Conservation (phyloP, 2,888 invertebrate species). For the Xestia xanthographa region DNA sequence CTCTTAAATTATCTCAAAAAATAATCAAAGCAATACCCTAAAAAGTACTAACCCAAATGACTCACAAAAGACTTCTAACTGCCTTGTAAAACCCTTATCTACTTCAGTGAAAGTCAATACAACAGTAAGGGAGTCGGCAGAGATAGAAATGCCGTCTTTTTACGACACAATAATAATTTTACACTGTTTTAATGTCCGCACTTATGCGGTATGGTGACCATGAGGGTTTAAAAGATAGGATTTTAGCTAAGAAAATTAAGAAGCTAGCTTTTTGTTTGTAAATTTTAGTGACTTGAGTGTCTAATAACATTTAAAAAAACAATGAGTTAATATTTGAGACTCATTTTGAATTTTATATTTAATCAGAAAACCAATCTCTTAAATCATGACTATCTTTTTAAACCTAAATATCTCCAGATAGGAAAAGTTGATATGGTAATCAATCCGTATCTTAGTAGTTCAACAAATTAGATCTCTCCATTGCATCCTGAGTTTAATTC, state of each 20-base stretch:
- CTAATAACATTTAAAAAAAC: background rate
- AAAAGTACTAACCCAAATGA: background rate
- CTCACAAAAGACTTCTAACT: slow-evolving; percentile 22
- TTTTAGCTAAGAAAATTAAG: background rate
- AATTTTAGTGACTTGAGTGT: background rate
- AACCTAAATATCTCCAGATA: background rate
- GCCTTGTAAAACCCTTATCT: slow-evolving; percentile 21
- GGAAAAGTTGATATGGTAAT: background rate
- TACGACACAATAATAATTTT: slow-evolving; percentile 60
- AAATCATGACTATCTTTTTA: background rate
- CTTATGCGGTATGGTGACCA: slow-evolving; percentile 45
- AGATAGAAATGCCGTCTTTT: slow-evolving; percentile 39
- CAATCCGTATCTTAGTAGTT: background rate
- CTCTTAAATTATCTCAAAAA: background rate
- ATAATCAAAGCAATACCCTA: background rate
- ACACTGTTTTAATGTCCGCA: slow-evolving; percentile 56
- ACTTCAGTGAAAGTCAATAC: slow-evolving; percentile 46
- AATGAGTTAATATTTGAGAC: background rate
- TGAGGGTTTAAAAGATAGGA: background rate
- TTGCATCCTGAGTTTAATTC: background rate
- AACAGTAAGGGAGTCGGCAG: slow-evolving; percentile 18
- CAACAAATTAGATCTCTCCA: background rate
- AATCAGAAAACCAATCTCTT: background rate
- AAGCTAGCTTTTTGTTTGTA: background rate
- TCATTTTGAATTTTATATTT: background rate